phyloP scores from a whole-genome alignment of 2,888 invertebrate species.

The Gryllus longicercus region DNA sequence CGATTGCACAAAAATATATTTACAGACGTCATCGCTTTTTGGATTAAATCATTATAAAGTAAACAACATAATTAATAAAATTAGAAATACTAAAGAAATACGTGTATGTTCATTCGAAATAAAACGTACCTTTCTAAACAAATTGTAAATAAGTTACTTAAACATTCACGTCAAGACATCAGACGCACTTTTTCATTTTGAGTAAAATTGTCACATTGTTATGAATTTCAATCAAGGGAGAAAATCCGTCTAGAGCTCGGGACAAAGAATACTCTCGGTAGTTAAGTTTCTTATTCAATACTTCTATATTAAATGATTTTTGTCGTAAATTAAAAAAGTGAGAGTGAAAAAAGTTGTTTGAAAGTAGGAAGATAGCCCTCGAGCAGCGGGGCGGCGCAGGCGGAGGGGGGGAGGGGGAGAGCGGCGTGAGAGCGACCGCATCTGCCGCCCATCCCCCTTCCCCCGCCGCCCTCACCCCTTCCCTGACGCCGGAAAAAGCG shows the following conservation, averaged over 20 bases:
- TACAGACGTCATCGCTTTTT: too few species aligned
- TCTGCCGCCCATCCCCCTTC: background rate
- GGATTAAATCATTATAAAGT: too few species aligned
- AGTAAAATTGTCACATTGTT: background rate
- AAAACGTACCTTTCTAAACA: too few species aligned
- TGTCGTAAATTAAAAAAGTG: conserved; percentile 17
- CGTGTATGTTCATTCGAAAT: too few species aligned
- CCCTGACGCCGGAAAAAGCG: conserved; percentile 18
- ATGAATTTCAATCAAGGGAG: background rate
- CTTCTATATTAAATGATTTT: conserved; percentile 5
- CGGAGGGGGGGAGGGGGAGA: background rate
- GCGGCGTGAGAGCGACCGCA: background rate
- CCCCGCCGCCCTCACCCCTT: background rate
- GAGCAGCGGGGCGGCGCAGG: background rate
- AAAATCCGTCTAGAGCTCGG: background rate
- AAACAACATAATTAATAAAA: too few species aligned
- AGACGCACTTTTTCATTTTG: background rate
- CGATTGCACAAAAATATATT: too few species aligned
- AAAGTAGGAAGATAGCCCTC: background rate
- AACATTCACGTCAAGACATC: background rate
- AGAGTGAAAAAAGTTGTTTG: conserved; percentile 17
- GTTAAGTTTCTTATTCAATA: conserved; percentile 3
- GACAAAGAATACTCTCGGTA: background rate
- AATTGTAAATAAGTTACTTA: background rate
- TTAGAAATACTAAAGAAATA: too few species aligned